Base-by-base conservation (phyloP, 2,888 invertebrate species). In the Sinelater perroti region DNA sequence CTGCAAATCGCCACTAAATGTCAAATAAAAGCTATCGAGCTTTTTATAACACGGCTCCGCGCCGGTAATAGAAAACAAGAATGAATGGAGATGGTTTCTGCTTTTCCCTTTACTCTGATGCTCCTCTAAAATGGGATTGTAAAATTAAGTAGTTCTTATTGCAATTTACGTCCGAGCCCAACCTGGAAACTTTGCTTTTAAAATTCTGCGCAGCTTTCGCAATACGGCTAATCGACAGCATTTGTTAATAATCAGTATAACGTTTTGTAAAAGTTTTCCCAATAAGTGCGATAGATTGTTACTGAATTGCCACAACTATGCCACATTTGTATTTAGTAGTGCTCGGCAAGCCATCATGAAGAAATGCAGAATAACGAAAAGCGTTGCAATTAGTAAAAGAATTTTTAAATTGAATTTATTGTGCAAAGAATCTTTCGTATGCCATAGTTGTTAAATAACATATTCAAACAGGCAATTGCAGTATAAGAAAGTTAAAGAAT, bases 21-120 rank as follows among this genome's bases (percentile, higher is more conserved):
- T 75, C 75, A 74, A 72, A 75, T 74, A 75, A 75, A 74, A 72
- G 72, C 72, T 72, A 73, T 72, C 70, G 70, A 64, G 68, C 69
- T 70, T 69, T 72, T 71, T 73, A 71, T 68, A 69, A 64, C 65
- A 61, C 62, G 61, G 62, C 63, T 65, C 63, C 61, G 58, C 58
- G 59, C 59, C 55, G 68, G 70, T 72, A 73, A 72, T 72, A 71
- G 73, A 70, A 72, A 72, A 72, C 71, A 68, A 71, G 72, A 69
- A 73, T 69, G 69, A 72, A 73, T 73, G 72, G 69, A 66, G 66
- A 70, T 65, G 64, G 65, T 61, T 54, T 59, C 56, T 62, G 40
- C 49, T 59, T 55, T 58, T 62, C 51, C 24, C 49, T 55, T 61
- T 56, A 51, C 55, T 49, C 51, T 56, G 56, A 61, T 58, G 56